Percentiles rank a stretch among this genome's conserved stretches.
phyloP scores from a whole-genome alignment of 2,888 invertebrate species.

The Aspidiotus destructor region DNA sequence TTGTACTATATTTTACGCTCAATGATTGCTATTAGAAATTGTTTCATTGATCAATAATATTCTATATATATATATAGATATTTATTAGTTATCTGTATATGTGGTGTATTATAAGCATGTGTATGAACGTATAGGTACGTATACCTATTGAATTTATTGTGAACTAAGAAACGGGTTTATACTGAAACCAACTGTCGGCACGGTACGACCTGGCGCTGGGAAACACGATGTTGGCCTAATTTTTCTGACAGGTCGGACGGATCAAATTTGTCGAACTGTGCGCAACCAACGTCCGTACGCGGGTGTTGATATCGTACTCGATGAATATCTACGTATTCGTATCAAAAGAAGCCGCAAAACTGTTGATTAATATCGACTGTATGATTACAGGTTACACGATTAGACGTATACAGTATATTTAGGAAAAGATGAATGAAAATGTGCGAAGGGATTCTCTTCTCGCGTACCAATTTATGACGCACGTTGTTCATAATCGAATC shows the following conservation, averaged over 20 bases:
- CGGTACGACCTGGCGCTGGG: too few relatives aligned
- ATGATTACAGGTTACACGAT: constrained; percentile 29
- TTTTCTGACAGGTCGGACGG: background rate
- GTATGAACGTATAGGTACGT: too few relatives aligned
- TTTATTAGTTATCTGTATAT: too few relatives aligned
- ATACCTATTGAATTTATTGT: too few relatives aligned
- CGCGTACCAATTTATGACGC: too few relatives aligned
- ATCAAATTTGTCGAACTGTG: background rate
- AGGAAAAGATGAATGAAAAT: constrained; percentile 20
- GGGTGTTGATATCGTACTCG: constrained; percentile 6
- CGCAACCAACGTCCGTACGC: constrained; percentile 1
- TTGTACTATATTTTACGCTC: constrained; percentile 18
- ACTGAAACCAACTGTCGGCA: too few relatives aligned
- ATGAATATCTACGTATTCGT: background rate
- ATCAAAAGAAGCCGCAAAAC: constrained; percentile 12
- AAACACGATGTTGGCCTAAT: constrained; percentile 1
- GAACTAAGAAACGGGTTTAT: too few relatives aligned
- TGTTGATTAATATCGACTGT: constrained; percentile 6
- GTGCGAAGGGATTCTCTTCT: constrained; percentile 5
- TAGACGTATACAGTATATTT: too few relatives aligned
- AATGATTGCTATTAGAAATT: background rate
- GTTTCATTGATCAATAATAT: too few relatives aligned
- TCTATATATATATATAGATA: too few relatives aligned
- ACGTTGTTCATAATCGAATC: too few relatives aligned
- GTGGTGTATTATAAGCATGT: too few relatives aligned